Percentiles rank a stretch among this genome's conserved stretches.
These are phyloP conservation scores for Apodemia duryi DNA, from an alignment of 2,888 invertebrate species.

Conservation along the genomic window DNA sequence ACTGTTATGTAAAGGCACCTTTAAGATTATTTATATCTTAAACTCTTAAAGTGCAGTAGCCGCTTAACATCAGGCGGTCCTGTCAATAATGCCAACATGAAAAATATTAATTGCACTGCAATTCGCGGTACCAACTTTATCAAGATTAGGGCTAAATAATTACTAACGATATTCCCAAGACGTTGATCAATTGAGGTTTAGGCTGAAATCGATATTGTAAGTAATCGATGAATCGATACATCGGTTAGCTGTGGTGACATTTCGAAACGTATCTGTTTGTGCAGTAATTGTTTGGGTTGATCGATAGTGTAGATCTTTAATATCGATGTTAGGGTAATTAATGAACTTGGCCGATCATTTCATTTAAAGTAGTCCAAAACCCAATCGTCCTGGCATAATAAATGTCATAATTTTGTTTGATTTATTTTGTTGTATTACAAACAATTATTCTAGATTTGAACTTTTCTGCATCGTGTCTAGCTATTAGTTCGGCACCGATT, in stretches of 20 bases:
- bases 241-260: background rate
- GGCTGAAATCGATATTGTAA: conserved; percentile 37
- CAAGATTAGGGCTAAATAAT: conserved; percentile 69
- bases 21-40: conserved; percentile 1
- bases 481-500: too few relatives aligned
- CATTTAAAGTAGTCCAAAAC: too few relatives aligned
- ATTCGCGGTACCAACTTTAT: conserved; percentile 41
- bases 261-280: conserved; percentile 9
- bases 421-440: too few relatives aligned
- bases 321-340: background rate
- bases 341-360: background rate
- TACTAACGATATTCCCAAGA: conserved; percentile 50
- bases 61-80: conserved; percentile 10
- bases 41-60: conserved; percentile 5
- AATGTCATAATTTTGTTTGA: too few relatives aligned
- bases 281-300: conserved; percentile 7
- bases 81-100: conserved; percentile 10
- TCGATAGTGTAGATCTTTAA: conserved; percentile 3
- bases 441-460: too few relatives aligned
- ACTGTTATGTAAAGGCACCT: background rate
- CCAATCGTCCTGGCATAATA: too few relatives aligned
- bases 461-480: too few relatives aligned
- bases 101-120: conserved; percentile 8
- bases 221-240: conserved; percentile 33
- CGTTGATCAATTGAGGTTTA: conserved; percentile 68